phyloP scores from a whole-genome alignment of 2,797 vertebrate genomes.

The Gymnocypris eckloni region DNA sequence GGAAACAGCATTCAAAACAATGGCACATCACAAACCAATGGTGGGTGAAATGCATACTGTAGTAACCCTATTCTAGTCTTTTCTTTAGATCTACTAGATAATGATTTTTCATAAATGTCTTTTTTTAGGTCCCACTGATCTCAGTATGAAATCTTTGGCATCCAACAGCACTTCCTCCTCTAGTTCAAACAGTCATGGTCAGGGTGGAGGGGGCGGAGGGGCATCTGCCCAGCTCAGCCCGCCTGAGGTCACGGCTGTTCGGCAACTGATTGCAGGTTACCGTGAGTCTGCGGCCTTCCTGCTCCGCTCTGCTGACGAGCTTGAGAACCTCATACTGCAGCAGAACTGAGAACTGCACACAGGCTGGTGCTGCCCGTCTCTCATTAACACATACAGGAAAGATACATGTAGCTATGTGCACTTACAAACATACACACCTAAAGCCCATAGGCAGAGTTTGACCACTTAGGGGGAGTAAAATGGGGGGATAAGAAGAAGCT shows the following conservation, averaged over 20 bases:
- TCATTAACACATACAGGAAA: slow-evolving; percentile 37
- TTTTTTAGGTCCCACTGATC: slow-evolving; percentile 92
- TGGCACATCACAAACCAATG: slow-evolving; percentile 89
- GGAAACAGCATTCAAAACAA: slow-evolving; percentile 87
- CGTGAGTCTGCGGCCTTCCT: slow-evolving; percentile 97
- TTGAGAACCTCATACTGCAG: slow-evolving; percentile 99
- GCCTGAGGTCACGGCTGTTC: slow-evolving; percentile 95
- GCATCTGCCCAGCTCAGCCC: slow-evolving; percentile 94
- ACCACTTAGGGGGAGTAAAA: background rate
- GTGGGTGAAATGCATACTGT: slow-evolving; percentile 70
- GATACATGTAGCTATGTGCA: slow-evolving; percentile 56
- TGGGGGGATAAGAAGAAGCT: background rate
- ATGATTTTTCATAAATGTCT: slow-evolving; percentile 66
- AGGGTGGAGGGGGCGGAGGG: slow-evolving; percentile 85
- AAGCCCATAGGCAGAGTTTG: slow-evolving; percentile 34
- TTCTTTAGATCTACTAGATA: background rate
- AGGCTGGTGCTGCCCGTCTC: slow-evolving; percentile 50
- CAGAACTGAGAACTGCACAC: slow-evolving; percentile 88
- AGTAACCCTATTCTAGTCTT: background rate
- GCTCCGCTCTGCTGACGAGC: slow-evolving; percentile 97
- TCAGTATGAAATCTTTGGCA: slow-evolving; percentile 96
- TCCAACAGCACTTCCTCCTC: slow-evolving; percentile 83
- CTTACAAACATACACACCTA: slow-evolving; percentile 33
- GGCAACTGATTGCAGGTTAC: slow-evolving; percentile 98
- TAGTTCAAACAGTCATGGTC: slow-evolving; percentile 89